phyloP scores from a whole-genome alignment of 1,140 invertebrate species.

The Chrysopa pallens region DNA sequence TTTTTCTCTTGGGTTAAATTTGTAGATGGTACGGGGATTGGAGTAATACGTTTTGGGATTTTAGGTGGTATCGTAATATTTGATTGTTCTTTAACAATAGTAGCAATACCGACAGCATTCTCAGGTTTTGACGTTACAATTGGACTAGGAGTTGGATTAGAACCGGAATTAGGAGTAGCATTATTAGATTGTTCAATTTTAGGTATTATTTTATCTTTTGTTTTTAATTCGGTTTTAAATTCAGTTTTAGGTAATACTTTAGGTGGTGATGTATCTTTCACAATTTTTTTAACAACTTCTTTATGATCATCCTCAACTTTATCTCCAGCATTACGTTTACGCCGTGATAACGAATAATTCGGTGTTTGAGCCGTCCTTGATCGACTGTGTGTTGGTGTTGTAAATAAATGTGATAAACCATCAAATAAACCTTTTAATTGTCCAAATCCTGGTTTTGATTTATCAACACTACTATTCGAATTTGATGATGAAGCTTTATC shows the following conservation, averaged over 20 bases:
- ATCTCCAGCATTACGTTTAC: conserved; percentile 18
- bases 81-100: not conserved
- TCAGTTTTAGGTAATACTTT: conserved; percentile 1
- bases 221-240: not conserved
- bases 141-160: not conserved
- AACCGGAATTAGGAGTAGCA: not conserved
- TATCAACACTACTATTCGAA: conserved; percentile 3
- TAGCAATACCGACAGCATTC: not conserved
- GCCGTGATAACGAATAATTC: conserved; percentile 29
- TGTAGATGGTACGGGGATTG: conserved; percentile 1
- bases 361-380: conserved; percentile 26
- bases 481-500: conserved; percentile 2
- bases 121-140: not conserved
- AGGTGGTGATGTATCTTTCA: not conserved
- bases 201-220: conserved; percentile 6
- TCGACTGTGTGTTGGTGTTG: conserved; percentile 39
- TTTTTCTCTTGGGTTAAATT: conserved; percentile 2
- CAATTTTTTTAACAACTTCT: not conserved
- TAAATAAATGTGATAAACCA: conserved; percentile 69
- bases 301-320: conserved; percentile 10
- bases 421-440: conserved; percentile 64
- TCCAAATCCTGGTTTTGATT: conserved; percentile 26
- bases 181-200: not conserved
- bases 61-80: conserved; percentile 2
- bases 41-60: conserved; percentile 3